phyloP scores from a whole-genome alignment of 2,797 vertebrate genomes.

The Vultur gryphus region DNA sequence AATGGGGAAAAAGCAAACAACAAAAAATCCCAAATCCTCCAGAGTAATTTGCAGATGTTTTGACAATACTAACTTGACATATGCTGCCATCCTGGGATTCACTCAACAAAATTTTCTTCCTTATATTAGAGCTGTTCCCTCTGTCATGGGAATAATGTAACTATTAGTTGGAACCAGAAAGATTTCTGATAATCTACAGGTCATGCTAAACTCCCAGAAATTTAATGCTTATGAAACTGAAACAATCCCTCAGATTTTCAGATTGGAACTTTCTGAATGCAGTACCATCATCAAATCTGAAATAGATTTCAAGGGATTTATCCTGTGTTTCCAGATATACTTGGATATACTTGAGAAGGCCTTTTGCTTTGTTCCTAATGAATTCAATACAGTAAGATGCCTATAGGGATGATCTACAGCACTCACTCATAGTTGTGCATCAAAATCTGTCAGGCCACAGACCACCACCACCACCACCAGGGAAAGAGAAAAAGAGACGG shows the following conservation, averaged over 20 bases:
- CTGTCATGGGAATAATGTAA: neutral
- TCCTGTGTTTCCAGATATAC: neutral
- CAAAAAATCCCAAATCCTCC: neutral
- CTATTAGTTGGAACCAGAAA: neutral
- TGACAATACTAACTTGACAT: neutral
- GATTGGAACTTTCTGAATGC: neutral
- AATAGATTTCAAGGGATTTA: neutral
- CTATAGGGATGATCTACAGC: neutral
- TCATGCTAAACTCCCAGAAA: neutral
- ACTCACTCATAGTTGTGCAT: neutral
- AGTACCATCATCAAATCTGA: neutral
- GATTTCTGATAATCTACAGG: neutral
- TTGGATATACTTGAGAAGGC: neutral
- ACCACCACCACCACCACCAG: neutral
- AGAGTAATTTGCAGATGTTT: neutral
- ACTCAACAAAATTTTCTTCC: neutral
- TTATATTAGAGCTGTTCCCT: neutral
- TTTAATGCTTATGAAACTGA: neutral
- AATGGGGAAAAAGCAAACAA: neutral
- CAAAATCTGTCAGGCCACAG: neutral
- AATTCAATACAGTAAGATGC: neutral
- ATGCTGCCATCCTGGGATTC: neutral
- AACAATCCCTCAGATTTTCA: neutral
- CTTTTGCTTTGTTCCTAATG: neutral
- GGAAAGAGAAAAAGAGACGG: neutral